Conservation (phyloP, 2,888 invertebrate species). For the Polydrusus tereticollis region DNA sequence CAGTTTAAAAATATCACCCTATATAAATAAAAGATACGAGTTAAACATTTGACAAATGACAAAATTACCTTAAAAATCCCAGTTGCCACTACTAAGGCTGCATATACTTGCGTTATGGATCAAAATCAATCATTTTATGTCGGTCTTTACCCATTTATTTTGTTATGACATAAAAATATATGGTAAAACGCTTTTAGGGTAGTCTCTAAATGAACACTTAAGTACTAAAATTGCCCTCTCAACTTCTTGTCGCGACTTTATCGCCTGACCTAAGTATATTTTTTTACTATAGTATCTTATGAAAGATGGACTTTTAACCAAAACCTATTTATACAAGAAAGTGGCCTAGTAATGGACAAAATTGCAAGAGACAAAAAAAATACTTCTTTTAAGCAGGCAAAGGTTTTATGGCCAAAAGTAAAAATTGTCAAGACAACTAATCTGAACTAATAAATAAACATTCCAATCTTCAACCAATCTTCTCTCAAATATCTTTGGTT, state of each 20-base stretch:
- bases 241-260: neutral
- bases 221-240: constrained; percentile 3
- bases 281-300: neutral
- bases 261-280: neutral
- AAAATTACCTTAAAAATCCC: neutral
- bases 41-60: neutral
- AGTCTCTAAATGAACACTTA: neutral
- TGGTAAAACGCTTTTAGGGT: neutral
- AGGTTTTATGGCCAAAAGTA: no score
- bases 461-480: no score
- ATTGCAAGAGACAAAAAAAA: no score
- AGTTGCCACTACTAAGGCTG: neutral
- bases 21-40: no score
- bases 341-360: neutral
- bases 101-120: neutral
- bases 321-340: neutral
- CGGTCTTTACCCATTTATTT: neutral
- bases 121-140: neutral
- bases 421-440: no score
- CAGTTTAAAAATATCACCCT: no score
- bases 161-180: constrained; percentile 8
- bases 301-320: neutral
- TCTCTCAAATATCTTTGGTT: no score
- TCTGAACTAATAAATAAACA: no score
- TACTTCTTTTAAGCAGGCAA: no score